Percentiles rank a stretch among this genome's conserved stretches.
Conservation (phyloP, 2,113 vertebrate species). For the Lipotes vexillifer region DNA sequence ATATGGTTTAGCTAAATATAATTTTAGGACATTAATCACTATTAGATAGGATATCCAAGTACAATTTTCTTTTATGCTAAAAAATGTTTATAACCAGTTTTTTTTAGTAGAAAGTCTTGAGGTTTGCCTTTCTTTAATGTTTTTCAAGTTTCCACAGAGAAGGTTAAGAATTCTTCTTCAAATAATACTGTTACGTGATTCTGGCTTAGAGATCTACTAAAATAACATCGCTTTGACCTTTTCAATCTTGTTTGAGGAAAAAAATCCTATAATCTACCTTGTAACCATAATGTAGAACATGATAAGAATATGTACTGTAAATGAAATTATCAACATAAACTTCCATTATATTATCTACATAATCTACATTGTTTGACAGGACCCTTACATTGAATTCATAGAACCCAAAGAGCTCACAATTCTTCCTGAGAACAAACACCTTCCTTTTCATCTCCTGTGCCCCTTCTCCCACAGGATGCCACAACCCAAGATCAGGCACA, state of each 20-base stretch:
- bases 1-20: background rate
- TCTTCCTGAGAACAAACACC: background rate
- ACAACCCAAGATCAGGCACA: background rate
- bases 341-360: background rate
- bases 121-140: background rate
- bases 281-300: background rate
- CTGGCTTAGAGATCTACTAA: background rate
- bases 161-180: background rate
- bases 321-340: background rate
- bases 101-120: background rate
- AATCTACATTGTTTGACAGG: background rate
- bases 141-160: background rate
- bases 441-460: too few relatives aligned
- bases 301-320: background rate
- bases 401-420: background rate
- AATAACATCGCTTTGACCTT: background rate
- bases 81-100: background rate
- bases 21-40: background rate
- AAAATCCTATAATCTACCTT: background rate
- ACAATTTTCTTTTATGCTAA: background rate
- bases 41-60: background rate
- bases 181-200: background rate
- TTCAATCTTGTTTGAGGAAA: conserved; percentile 3
- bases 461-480: background rate
- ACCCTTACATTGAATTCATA: background rate